Base-by-base conservation (phyloP, 2,888 invertebrate genomes). In the Adelphocoris suturalis region DNA sequence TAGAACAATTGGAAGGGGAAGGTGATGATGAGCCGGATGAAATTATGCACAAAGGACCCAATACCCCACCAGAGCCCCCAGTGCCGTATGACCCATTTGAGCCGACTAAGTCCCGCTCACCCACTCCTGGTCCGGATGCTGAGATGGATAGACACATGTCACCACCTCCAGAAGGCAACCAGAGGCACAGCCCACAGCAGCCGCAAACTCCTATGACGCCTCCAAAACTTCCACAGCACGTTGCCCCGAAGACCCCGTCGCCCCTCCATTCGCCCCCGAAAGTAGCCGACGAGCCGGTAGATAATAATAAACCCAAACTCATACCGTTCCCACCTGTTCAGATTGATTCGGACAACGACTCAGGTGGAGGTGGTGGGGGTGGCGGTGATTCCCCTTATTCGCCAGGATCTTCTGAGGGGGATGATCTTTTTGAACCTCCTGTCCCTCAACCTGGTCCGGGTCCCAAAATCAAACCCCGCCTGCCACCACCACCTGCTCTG, bases 1-100 rank as follows among this genome's bases (percentile, higher is more conserved):
- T 81, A 61, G 89, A 89, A 27, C 89, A 89, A 28, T n/a, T 61
- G 82, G 94, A 95, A 87, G 94, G 94, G 89, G 93, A 94, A 61
- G 93, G 93, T 57, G 93, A 92, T 46, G 92, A 93, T 91, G 91
- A 91, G 7, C 92, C 92, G 28, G 92, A 92, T 91, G 91, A 91
- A 0, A 92, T 86, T 3, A 93, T 94, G 90, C 95, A 95, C 92
- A 95, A 95, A 92, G 96, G 96, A 0, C 96, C 96, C 0, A 96
- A 96, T 92, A 96, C 96, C 5, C 96, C 96, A 0, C 95, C 95
- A 0, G 95, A 95, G 91, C 95, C 95, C 0, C 96, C 96, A 86
- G 96, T 97, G 16, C 97, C 96, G 3, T 98, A 98, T 93, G 97
- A 98, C 95, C 98, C 98, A 0, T 98, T 97, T 93, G 97, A 98